Evolutionary conservation across 2,888 invertebrate species (phyloP), one percentile per base, ranked within the genome.

Genomic region (Dendrolimus pini): DNA sequence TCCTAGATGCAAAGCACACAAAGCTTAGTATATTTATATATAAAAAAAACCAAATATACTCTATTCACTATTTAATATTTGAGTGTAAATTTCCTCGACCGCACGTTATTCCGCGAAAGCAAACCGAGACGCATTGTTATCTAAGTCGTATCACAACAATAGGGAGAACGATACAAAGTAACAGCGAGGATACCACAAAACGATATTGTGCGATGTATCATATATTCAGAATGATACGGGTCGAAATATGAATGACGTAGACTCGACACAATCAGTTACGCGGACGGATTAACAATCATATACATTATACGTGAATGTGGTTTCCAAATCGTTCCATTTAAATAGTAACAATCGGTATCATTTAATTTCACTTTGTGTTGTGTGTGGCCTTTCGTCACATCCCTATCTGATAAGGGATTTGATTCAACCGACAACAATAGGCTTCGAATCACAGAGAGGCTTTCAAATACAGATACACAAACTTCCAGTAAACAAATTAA

Each of bases 191-290:
- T 41, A 54, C 41, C 42, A 55, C 55, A 55, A 59, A 52, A 58
- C 54, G 41, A 57, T 59, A 58, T 56, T 53, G 54, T 57, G 42
- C 54, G 53, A 55, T 54, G 53, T 56, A 59, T 59, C 56, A 56
- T 57, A 58, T 56, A 58, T 59, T 58, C 56, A 56, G 47, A 55
- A 58, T 58, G 57, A 54, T 55, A 30, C 54, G 59, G 58, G 57
- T 62, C 55, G 52, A 56, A 57, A 57, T 47, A 54, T 57, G 60
- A 56, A 55, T 53, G 60, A 60, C 30, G 14, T 58, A 30, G 30
- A 30, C 30, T 47, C 12, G 9, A 12, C 12, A 47, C 47, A 47
- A 47, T 47, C 47, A 12, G 47, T 13, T 47, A 47, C 12, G 47
- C 47, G 47, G 47, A 7, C 47, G 9, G 47, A 47, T 47, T 47